A percentile compares a stretch with the other conserved stretches of the same genome.
Evolutionary conservation across 2,888 invertebrate genomes (phyloP).

Genomic region (Biston stratarius): DNA sequence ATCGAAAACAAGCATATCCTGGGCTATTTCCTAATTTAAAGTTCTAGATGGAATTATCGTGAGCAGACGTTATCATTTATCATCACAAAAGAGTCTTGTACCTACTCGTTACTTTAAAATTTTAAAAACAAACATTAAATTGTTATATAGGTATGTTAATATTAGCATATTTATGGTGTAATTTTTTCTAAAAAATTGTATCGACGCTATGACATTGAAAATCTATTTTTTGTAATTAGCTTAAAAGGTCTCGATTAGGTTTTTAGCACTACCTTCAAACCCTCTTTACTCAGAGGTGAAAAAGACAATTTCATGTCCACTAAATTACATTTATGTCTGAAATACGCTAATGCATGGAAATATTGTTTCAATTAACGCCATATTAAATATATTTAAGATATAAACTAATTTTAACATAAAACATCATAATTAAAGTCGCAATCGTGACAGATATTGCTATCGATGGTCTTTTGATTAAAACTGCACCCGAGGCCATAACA

Average conservation of each 20-base stretch:
- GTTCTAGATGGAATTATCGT: too few species aligned
- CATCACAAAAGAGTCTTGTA: too few species aligned
- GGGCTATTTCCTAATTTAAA: too few species aligned
- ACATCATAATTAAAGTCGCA: slow-evolving; percentile 12
- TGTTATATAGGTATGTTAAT: too few species aligned
- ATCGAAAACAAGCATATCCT: too few species aligned
- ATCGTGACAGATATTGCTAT: slow-evolving; percentile 17
- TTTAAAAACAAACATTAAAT: too few species aligned
- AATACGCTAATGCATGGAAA: slow-evolving; percentile 28
- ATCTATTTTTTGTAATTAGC: slow-evolving; percentile 22
- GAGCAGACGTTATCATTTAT: too few species aligned
- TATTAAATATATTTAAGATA: slow-evolving; percentile 3
- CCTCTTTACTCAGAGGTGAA: slow-evolving; percentile 29
- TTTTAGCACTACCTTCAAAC: background rate
- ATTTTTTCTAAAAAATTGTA: slow-evolving; percentile 14
- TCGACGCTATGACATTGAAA: slow-evolving; percentile 13
- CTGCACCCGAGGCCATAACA: background rate
- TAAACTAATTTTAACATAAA: slow-evolving; percentile 10
- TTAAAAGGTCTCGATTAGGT: slow-evolving; percentile 6
- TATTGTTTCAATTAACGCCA: slow-evolving; percentile 32
- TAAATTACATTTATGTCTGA: slow-evolving; percentile 26
- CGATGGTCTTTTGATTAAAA: slow-evolving; percentile 5
- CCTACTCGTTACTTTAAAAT: too few species aligned
- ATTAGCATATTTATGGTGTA: too few species aligned
- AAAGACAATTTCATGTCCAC: slow-evolving; percentile 19